phyloP scores from a whole-genome alignment of 2,797 vertebrate species.

The Halcyon badia region DNA sequence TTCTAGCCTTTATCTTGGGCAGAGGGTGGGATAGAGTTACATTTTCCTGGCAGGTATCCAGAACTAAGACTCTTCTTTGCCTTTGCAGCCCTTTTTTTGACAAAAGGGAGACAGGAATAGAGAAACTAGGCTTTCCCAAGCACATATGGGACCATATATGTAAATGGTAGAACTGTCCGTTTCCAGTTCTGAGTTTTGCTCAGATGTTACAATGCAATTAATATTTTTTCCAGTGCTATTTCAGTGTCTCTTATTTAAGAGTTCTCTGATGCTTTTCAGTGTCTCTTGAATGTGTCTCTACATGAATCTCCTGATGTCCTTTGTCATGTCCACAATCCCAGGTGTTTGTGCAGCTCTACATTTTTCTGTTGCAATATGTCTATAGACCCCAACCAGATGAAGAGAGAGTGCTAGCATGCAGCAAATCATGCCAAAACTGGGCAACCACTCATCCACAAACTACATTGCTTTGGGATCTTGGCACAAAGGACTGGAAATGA shows the following conservation, averaged over 20 bases:
- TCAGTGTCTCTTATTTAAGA: neutral
- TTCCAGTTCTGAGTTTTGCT: neutral
- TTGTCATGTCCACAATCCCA: neutral
- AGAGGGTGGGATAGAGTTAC: neutral
- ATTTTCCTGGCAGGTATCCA: neutral
- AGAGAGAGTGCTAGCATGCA: neutral
- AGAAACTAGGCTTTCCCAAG: neutral
- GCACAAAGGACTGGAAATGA: constrained; percentile 38
- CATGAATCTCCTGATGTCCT: neutral
- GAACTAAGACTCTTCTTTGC: neutral
- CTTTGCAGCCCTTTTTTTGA: neutral
- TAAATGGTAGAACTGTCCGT: neutral
- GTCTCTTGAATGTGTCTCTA: neutral
- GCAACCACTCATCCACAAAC: neutral
- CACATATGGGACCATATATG: neutral
- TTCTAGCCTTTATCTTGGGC: neutral
- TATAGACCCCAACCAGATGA: neutral
- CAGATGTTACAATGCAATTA: neutral
- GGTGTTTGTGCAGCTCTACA: neutral
- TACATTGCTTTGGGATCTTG: constrained; percentile 6
- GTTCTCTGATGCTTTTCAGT: neutral
- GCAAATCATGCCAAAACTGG: neutral
- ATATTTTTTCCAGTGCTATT: neutral
- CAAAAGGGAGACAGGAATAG: neutral
- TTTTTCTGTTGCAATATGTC: neutral